Evolutionary conservation across 2,888 invertebrate genomes (phyloP).

Genomic region (Brachypalpus laphriformis): DNA sequence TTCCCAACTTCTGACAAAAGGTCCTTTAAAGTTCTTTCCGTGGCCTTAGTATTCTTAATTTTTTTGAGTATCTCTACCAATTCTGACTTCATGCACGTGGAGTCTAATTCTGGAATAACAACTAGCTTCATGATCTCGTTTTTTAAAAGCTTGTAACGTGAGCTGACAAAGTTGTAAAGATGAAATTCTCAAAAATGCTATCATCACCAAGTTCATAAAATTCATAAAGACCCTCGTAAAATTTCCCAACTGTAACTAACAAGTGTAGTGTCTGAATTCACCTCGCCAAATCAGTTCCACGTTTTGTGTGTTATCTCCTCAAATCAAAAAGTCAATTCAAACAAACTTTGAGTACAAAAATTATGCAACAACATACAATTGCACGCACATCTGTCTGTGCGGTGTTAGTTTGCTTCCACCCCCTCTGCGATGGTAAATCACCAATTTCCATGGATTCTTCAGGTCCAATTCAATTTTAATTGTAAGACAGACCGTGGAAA

Average conservation of each 20-base stretch:
- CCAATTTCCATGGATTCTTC: slow-evolving; percentile 2
- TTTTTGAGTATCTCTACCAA: too few species aligned
- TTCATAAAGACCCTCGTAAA: neutral
- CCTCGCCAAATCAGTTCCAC: neutral
- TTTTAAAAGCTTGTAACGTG: too few species aligned
- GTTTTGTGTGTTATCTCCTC: neutral
- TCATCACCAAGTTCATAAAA: neutral
- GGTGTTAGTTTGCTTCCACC: neutral
- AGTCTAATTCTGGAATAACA: too few species aligned
- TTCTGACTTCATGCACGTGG: too few species aligned
- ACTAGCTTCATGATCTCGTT: too few species aligned
- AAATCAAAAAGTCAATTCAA: neutral
- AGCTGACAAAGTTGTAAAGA: too few species aligned
- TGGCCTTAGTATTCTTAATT: too few species aligned
- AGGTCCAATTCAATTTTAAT: slow-evolving; percentile 37
- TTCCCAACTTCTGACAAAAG: too few species aligned
- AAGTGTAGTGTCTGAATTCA: neutral
- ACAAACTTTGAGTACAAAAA: neutral
- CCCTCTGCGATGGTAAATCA: slow-evolving; percentile 3
- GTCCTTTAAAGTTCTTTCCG: too few species aligned
- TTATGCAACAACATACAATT: neutral
- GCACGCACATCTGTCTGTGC: neutral
- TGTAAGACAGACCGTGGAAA: slow-evolving; percentile 35
- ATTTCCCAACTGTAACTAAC: neutral
- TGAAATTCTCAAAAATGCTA: too few species aligned